These are phyloP conservation scores for Solenopsis invicta DNA, from an alignment of 1,140 invertebrate genomes.

Conservation along the genomic window DNA sequence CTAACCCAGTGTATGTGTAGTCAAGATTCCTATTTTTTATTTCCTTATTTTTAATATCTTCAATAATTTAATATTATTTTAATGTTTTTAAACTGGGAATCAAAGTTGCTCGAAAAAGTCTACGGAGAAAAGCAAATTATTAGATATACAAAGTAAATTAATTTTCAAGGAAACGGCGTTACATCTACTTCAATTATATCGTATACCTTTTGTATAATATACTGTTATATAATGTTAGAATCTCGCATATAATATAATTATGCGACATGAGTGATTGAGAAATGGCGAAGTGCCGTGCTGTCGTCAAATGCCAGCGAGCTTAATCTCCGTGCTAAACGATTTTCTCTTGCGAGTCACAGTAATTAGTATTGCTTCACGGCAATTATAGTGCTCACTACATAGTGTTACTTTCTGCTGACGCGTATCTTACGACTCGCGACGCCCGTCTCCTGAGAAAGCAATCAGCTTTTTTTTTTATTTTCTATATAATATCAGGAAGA, in stretches of 20 bases:
- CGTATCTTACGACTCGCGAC: not conserved
- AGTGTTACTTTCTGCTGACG: conserved; percentile 20
- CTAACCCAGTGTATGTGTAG: not conserved
- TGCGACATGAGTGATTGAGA: not conserved
- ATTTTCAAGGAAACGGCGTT: conserved; percentile 8
- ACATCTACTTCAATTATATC: conserved; percentile 1
- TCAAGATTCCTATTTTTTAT: not conserved
- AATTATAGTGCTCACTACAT: conserved; percentile 45
- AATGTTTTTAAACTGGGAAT: not conserved
- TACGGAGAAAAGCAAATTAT: no score
- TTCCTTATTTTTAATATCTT: not conserved
- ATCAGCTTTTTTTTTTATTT: not conserved
- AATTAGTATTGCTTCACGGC: conserved; percentile 54
- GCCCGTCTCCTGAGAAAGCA: not conserved
- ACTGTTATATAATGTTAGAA: conserved; percentile 5
- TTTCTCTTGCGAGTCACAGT: conserved; percentile 42
- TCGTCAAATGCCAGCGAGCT: conserved; percentile 36
- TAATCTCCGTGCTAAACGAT: conserved; percentile 51
- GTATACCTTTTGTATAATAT: not conserved
- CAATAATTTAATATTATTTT: not conserved
- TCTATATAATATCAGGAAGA: not conserved
- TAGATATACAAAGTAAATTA: not conserved
- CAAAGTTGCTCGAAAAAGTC: no score
- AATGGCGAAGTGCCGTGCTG: not conserved
- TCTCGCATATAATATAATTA: conserved; percentile 17